Percentiles rank a stretch among this genome's conserved stretches.
Evolutionary conservation across 2,888 invertebrate species (phyloP).

Genomic region (Mactromeris polynyma): DNA sequence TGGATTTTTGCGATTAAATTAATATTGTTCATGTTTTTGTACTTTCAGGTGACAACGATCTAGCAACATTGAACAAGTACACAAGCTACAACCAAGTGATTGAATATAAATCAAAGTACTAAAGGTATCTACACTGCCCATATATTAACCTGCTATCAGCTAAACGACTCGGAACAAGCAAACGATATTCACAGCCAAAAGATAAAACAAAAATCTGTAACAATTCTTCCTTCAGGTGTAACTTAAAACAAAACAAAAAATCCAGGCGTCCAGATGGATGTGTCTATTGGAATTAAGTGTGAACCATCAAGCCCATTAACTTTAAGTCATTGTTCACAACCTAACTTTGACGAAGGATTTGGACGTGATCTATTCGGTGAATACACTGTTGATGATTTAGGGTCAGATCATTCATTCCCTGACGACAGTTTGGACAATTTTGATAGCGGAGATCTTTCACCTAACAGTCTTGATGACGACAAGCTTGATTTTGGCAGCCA

Average conservation of each 20-base stretch:
- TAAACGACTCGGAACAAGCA: background rate
- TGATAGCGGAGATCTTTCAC: conserved; percentile 80
- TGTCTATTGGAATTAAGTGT: conserved; percentile 82
- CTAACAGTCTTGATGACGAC: conserved; percentile 74
- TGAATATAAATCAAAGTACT: background rate
- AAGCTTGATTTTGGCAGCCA: conserved; percentile 91
- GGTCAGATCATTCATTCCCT: conserved; percentile 81
- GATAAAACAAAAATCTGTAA: background rate
- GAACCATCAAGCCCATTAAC: conserved; percentile 83
- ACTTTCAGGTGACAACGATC: conserved; percentile 3
- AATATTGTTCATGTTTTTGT: background rate
- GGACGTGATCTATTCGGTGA: conserved; percentile 82
- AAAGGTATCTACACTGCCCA: background rate
- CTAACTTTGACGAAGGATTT: conserved; percentile 82
- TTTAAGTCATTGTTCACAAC: conserved; percentile 81
- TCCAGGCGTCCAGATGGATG: conserved; percentile 78
- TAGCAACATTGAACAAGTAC: background rate
- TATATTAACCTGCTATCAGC: background rate
- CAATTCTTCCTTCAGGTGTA: background rate
- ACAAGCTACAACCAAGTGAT: background rate
- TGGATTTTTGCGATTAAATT: background rate
- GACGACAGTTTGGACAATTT: conserved; percentile 78
- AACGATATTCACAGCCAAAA: background rate
- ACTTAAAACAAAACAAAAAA: conserved; percentile 7
- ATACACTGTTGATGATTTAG: conserved; percentile 81